phyloP scores from a whole-genome alignment of 2,888 invertebrate genomes.

The Muscina levida region DNA sequence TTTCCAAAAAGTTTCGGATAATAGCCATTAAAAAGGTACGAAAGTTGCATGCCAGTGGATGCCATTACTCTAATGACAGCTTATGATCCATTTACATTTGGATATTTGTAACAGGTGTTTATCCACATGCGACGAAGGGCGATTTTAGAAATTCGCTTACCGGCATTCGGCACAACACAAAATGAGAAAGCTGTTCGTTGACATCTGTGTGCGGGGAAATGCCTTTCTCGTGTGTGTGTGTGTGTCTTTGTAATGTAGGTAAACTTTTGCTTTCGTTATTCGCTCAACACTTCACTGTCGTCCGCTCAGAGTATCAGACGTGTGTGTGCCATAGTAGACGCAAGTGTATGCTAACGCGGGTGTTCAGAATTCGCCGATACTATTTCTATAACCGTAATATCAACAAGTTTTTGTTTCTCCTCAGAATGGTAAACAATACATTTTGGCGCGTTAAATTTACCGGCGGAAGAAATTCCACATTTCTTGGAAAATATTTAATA shows the following conservation, averaged over 20 bases:
- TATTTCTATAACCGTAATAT: neutral
- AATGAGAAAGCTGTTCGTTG: neutral
- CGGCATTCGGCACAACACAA: too few species aligned
- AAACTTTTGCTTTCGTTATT: neutral
- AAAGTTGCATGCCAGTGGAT: neutral
- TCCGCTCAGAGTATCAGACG: neutral
- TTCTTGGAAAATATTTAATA: too few species aligned
- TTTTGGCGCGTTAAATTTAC: neutral
- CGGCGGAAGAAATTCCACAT: too few species aligned
- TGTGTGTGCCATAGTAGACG: slow-evolving; percentile 23
- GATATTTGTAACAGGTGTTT: too few species aligned
- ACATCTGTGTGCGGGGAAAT: neutral
- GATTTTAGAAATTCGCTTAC: too few species aligned
- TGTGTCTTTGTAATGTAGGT: neutral
- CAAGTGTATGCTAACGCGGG: slow-evolving; percentile 32
- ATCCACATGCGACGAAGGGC: too few species aligned
- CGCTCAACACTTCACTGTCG: neutral
- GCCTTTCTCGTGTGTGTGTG: neutral
- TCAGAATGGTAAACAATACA: neutral
- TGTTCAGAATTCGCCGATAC: neutral
- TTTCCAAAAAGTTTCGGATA: neutral
- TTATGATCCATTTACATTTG: neutral
- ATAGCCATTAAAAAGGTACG: too few species aligned
- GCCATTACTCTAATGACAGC: neutral
- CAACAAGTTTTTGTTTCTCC: slow-evolving; percentile 12